Percentiles rank a stretch among this genome's conserved stretches.
Conservation (phyloP, 2,113 vertebrate species). For the Xenus cinereus region DNA sequence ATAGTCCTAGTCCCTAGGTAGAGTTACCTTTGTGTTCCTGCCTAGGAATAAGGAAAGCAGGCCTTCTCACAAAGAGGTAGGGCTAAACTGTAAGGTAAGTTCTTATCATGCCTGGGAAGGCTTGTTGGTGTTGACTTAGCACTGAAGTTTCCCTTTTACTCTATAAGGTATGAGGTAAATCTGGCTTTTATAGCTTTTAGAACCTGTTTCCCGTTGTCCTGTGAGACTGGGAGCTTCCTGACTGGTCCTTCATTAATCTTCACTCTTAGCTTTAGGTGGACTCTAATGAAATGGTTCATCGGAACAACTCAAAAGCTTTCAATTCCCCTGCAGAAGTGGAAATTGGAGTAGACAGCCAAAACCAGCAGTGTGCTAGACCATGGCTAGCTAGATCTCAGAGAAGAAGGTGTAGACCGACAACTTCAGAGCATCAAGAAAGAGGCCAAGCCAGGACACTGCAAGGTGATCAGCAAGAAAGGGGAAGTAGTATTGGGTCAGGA, state of each 20-base stretch:
- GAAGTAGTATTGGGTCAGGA: background rate
- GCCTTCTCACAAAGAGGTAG: accelerated
- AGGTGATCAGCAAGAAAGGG: background rate
- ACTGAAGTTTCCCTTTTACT: background rate
- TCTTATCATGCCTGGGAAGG: accelerated
- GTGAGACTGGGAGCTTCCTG: background rate
- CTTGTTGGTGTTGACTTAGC: background rate
- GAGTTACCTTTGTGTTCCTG: background rate
- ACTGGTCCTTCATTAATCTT: background rate
- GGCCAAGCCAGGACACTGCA: background rate
- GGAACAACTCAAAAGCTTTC: background rate
- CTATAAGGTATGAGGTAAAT: background rate
- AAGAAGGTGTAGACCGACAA: background rate
- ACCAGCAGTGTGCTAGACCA: background rate
- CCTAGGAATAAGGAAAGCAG: accelerated
- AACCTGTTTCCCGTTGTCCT: accelerated
- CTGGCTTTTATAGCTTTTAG: background rate
- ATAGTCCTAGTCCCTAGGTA: background rate
- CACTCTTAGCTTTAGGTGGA: background rate
- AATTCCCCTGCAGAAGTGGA: accelerated
- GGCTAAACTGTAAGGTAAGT: background rate
- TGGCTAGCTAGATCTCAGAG: accelerated
- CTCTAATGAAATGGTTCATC: background rate
- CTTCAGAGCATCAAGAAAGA: background rate
- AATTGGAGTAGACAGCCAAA: background rate